phyloP scores from a whole-genome alignment of 1,140 invertebrate genomes.

The Stegodyphus mimosarum region DNA sequence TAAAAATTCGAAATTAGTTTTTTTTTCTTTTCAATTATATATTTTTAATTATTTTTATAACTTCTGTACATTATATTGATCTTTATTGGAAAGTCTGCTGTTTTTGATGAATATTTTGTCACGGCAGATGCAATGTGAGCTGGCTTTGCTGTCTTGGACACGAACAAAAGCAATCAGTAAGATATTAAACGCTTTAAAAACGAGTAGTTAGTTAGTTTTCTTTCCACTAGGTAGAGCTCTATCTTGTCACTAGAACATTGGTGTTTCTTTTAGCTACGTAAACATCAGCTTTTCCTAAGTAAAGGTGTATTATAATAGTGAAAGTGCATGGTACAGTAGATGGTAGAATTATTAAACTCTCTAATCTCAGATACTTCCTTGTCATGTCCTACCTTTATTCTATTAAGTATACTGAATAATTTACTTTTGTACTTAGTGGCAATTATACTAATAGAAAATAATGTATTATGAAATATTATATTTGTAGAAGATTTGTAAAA shows the following conservation, averaged over 20 bases:
- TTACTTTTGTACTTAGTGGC: not conserved
- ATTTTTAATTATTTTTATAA: constrained; percentile 4
- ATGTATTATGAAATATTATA: no score
- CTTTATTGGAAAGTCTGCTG: not conserved
- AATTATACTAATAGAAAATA: not conserved
- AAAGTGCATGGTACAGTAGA: not conserved
- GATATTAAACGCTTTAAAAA: constrained; percentile 9
- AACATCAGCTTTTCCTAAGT: not conserved
- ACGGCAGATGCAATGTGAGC: constrained; percentile 28
- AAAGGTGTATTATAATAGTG: not conserved
- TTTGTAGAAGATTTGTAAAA: no score
- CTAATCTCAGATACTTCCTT: not conserved
- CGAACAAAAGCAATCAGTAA: constrained; percentile 21
- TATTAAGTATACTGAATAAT: not conserved
- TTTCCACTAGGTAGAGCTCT: constrained; percentile 9
- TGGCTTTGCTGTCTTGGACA: constrained; percentile 18
- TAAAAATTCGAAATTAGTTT: not conserved
- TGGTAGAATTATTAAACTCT: not conserved
- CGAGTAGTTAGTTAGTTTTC: not conserved
- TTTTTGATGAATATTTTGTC: constrained; percentile 52
- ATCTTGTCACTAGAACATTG: not conserved
- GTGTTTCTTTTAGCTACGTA: not conserved
- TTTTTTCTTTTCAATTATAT: not conserved
- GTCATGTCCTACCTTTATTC: not conserved
- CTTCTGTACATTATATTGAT: not conserved